phyloP scores from a whole-genome alignment of 1,140 invertebrate species.

The Calliopsis andreniformis region DNA sequence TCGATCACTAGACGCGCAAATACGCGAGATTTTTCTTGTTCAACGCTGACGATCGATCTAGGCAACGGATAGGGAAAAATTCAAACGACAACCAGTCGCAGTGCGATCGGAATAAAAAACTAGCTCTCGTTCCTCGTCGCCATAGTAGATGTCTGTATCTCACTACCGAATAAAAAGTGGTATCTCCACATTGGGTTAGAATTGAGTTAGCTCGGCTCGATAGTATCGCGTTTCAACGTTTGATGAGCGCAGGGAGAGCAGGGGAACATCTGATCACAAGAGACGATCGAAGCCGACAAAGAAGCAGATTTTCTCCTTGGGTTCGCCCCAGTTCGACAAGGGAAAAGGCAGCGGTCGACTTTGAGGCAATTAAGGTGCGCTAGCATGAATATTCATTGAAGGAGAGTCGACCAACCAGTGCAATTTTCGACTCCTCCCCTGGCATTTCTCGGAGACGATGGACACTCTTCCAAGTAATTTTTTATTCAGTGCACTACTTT shows the following conservation, averaged over 20 bases:
- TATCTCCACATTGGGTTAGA: conserved; percentile 63
- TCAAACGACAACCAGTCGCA: conserved; percentile 62
- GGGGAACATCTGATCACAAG: background rate
- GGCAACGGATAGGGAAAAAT: conserved; percentile 25
- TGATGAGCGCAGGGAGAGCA: background rate
- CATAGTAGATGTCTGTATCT: conserved; percentile 59
- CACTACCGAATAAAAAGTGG: conserved; percentile 59
- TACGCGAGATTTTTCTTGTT: conserved; percentile 42
- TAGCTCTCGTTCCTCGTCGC: conserved; percentile 52
- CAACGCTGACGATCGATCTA: conserved; percentile 7
- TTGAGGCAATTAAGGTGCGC: conserved; percentile 10
- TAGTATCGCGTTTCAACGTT: conserved; percentile 23
- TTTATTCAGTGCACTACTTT: conserved; percentile 33
- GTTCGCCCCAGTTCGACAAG: background rate
- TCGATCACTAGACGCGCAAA: background rate
- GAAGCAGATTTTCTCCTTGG: background rate
- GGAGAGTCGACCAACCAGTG: background rate
- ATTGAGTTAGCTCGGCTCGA: conserved; percentile 67
- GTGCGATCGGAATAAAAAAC: conserved; percentile 51
- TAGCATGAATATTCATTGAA: background rate
- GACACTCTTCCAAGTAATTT: conserved; percentile 15
- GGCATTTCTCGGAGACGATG: background rate
- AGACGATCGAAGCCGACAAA: background rate
- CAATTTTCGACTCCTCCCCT: background rate
- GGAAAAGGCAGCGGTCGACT: conserved; percentile 5